Evolutionary conservation across 2,888 invertebrate species (phyloP), one percentile per base, ranked within the genome.

Genomic region (Cephus pulcher): DNA sequence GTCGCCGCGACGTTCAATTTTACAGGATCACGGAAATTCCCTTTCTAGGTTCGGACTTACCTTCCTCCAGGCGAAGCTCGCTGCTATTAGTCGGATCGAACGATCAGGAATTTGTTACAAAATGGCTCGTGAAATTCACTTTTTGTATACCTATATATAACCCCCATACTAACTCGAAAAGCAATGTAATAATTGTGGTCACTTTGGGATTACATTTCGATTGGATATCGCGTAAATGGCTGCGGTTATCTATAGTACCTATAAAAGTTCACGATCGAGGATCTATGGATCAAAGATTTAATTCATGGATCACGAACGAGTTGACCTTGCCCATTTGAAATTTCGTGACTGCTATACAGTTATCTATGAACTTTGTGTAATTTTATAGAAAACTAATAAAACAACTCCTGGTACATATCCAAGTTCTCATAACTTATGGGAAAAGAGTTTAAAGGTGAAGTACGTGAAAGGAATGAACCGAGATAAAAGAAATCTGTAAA

Each of bases 241-340:
- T 9, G 9, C 23, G 9, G 56, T 56, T 56, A 56, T 56, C 56
- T 56, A 56, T 23, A 9, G 56, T 56, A 15, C 23, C 23, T 40
- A 23, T 4, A 40, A 68, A 73, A 11, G 73, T 12, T 75, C 15
- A 69, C 34, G 34, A 23, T 30, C 30, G 74, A 34, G 35, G 34
- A 34, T 74, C 56, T 68, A 69, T 68, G 69, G 68, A 69, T 68
- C 23, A 30, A 30, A 73, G 71, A 34, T 73, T 76, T 73, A 73
- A 73, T 35, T 56, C 56, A 56, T 9, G 56, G 56, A 56, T 56
- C 56, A 23, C 56, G 23, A 56, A 56, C 9, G 56, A 56, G 56
- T 56, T 56, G 9, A 56, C 56, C 56, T 23, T 56, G 56, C 23
- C 56, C 1, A 9, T 56, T 23, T 23, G 56, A 56, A 56, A 56